These are phyloP conservation scores for Hemicrepidius hirtus DNA, from an alignment of 2,888 invertebrate genomes.

Conservation along the genomic window DNA sequence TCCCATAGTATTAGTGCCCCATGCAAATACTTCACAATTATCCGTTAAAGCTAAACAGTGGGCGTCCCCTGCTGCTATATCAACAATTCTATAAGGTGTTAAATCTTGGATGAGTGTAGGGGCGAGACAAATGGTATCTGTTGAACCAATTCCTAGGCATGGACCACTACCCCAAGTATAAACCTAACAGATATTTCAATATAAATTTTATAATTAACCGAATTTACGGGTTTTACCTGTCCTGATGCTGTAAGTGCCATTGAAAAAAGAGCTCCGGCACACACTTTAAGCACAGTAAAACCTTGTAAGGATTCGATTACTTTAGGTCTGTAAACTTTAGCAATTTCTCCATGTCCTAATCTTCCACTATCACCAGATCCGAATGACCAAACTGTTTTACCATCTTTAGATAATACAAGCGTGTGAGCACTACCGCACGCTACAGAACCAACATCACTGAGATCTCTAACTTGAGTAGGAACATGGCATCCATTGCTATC, in stretches of 20 bases:
- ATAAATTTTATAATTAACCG: neutral
- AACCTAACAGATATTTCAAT: conserved; percentile 62
- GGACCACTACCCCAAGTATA: conserved; percentile 79
- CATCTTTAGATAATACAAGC: conserved; percentile 73
- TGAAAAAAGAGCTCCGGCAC: conserved; percentile 75
- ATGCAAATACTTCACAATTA: conserved; percentile 74
- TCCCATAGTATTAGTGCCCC: conserved; percentile 80
- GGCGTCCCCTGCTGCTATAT: conserved; percentile 78
- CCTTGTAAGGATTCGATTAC: conserved; percentile 77
- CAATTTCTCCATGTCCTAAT: conserved; percentile 71
- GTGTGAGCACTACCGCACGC: conserved; percentile 76
- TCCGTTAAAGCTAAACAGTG: conserved; percentile 78
- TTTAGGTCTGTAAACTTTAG: conserved; percentile 75
- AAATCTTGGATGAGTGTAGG: conserved; percentile 76
- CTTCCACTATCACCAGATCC: conserved; percentile 76
- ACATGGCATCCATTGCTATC: conserved; percentile 75
- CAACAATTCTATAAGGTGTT: conserved; percentile 73
- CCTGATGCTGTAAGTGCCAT: conserved; percentile 74
- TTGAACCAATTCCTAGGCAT: conserved; percentile 76
- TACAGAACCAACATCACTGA: conserved; percentile 76
- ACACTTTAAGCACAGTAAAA: conserved; percentile 75
- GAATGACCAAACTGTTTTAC: conserved; percentile 76
- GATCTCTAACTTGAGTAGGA: conserved; percentile 76
- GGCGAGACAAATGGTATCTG: conserved; percentile 74
- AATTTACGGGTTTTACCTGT: conserved; percentile 65